phyloP scores from a whole-genome alignment of 2,797 vertebrate species.

The Anabacerthia variegaticeps region DNA sequence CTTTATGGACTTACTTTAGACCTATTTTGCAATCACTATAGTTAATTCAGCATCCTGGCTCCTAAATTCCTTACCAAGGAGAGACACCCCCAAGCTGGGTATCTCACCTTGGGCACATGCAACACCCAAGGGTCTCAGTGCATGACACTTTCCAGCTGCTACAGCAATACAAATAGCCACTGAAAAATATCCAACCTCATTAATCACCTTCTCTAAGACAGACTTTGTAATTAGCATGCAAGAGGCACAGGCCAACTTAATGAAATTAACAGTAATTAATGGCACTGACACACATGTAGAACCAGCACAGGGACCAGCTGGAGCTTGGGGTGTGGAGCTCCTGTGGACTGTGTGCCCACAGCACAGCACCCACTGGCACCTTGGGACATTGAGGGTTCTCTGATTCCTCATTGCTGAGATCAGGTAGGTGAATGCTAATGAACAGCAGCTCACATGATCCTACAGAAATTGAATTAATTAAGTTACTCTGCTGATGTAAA shows the following conservation, averaged over 20 bases:
- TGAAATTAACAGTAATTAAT: constrained; percentile 43
- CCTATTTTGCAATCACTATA: not conserved
- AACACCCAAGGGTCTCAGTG: not conserved
- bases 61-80: not conserved
- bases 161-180: not conserved
- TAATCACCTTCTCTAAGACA: not conserved
- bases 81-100: not conserved
- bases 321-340: not conserved
- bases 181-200: not conserved
- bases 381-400: not conserved
- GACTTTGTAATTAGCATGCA: not conserved
- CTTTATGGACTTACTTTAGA: not conserved
- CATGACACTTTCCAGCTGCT: not conserved
- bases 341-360: accelerated
- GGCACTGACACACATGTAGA: not conserved
- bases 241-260: not conserved
- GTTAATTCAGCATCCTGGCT: not conserved
- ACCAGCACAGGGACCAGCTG: not conserved
- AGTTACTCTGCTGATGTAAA: constrained; percentile 25
- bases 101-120: not conserved
- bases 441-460: not conserved
- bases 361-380: not conserved
- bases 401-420: not conserved
- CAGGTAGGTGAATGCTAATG: not conserved
- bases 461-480: not conserved